These are phyloP conservation scores for Stenoptilia bipunctidactyla DNA, from an alignment of 2,888 invertebrate species.

Conservation along the genomic window DNA sequence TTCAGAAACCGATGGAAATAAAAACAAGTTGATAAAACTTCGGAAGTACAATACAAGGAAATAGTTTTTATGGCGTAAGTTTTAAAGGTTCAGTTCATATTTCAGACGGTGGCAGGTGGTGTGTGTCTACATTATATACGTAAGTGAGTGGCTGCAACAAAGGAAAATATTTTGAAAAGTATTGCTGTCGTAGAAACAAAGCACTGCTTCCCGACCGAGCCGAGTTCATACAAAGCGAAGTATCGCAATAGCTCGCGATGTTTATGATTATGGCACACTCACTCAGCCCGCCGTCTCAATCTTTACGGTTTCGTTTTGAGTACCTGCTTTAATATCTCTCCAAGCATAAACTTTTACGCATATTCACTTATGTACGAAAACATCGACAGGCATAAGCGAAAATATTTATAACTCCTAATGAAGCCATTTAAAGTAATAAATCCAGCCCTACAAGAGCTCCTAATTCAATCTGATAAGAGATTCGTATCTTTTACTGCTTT, in stretches of 20 bases:
- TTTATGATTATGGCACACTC: slow-evolving; percentile 60
- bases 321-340: slow-evolving; percentile 32
- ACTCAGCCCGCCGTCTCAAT: slow-evolving; percentile 49
- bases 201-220: slow-evolving; percentile 45
- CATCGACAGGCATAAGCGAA: no score
- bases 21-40: no score
- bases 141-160: slow-evolving; percentile 56
- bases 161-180: slow-evolving; percentile 63
- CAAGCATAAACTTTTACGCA: slow-evolving; percentile 10
- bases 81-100: slow-evolving; percentile 3
- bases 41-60: no score
- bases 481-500: no score
- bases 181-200: slow-evolving; percentile 61
- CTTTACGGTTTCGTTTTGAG: slow-evolving; percentile 39
- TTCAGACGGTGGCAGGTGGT: slow-evolving; percentile 8
- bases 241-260: slow-evolving; percentile 56
- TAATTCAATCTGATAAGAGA: no score
- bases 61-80: no score
- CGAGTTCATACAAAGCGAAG: slow-evolving; percentile 60
- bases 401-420: no score
- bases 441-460: no score
- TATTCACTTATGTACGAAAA: slow-evolving; percentile 9
- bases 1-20: no score
- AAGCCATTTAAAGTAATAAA: no score
- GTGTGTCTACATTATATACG: slow-evolving; percentile 27